phyloP scores from a whole-genome alignment of 2,888 invertebrate species.

The Eumerus sabulonum region DNA sequence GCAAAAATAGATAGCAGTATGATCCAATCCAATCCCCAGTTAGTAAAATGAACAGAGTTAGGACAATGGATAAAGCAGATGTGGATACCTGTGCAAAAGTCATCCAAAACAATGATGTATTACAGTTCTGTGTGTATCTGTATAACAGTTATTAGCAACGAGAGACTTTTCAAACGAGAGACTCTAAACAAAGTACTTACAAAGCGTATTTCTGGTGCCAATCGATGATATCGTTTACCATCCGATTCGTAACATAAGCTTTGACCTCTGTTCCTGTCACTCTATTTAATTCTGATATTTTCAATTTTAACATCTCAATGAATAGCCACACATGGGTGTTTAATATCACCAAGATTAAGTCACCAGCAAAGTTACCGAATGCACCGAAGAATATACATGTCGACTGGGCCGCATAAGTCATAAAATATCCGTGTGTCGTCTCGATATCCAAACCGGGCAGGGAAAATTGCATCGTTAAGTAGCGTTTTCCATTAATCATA shows the following conservation, averaged over 20 bases:
- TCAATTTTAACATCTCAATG: conserved; percentile 53
- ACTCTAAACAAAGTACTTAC: conserved; percentile 24
- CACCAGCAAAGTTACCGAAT: conserved; percentile 66
- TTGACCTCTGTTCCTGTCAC: neutral
- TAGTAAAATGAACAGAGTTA: conserved; percentile 50
- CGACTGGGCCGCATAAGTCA: conserved; percentile 48
- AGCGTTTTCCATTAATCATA: conserved; percentile 33
- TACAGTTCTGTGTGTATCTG: conserved; percentile 14
- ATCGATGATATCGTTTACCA: conserved; percentile 49
- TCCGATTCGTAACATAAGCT: neutral
- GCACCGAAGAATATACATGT: conserved; percentile 50
- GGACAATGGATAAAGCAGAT: conserved; percentile 42
- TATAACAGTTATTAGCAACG: no score
- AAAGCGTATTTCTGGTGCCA: conserved; percentile 66
- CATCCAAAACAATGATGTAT: conserved; percentile 23
- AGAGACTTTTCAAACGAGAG: neutral
- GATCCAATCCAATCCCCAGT: conserved; percentile 50
- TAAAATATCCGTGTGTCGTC: conserved; percentile 49
- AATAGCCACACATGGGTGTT: conserved; percentile 54
- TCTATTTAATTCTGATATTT: conserved; percentile 49
- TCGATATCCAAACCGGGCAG: conserved; percentile 58
- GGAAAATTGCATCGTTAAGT: conserved; percentile 50
- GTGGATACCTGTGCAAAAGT: conserved; percentile 52
- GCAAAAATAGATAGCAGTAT: conserved; percentile 5
- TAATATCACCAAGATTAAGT: conserved; percentile 53